phyloP scores from a whole-genome alignment of 2,797 vertebrate species.

The Ctenosaura bakeri region DNA sequence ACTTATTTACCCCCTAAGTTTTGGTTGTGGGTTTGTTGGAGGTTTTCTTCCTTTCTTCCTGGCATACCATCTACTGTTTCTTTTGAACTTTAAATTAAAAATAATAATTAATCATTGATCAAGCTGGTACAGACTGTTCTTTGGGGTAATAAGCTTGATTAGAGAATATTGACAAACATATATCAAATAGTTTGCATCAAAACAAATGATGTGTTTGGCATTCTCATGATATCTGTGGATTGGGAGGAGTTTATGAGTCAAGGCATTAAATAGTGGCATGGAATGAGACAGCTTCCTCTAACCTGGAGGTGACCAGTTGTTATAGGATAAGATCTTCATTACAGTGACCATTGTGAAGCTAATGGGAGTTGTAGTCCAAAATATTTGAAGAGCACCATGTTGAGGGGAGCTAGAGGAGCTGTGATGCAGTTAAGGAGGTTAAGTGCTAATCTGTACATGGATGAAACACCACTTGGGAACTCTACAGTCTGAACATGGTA shows the following conservation, averaged over 20 bases:
- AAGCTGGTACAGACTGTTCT: not conserved
- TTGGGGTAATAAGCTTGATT: not conserved
- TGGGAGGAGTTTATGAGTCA: not conserved
- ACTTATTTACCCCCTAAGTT: not conserved
- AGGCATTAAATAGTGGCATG: not conserved
- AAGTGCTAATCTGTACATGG: not conserved
- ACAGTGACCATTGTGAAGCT: not conserved
- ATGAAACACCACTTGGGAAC: not conserved
- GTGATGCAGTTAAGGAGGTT: not conserved
- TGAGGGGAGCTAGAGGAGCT: not conserved
- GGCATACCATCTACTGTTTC: not conserved
- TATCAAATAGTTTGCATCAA: not conserved
- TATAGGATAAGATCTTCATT: not conserved
- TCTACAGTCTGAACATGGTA: not conserved
- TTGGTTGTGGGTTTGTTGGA: not conserved
- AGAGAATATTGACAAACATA: too few species aligned
- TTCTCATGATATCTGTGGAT: too few species aligned
- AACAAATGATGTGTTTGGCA: not conserved
- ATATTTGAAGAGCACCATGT: not conserved
- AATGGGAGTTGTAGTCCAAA: not conserved
- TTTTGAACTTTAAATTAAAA: not conserved
- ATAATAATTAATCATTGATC: not conserved
- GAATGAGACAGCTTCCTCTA: not conserved
- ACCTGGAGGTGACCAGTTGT: not conserved
- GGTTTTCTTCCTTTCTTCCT: not conserved